Percentiles rank a stretch among this genome's conserved stretches.
phyloP scores from a whole-genome alignment of 2,113 vertebrate genomes.

The Mungos mungo region DNA sequence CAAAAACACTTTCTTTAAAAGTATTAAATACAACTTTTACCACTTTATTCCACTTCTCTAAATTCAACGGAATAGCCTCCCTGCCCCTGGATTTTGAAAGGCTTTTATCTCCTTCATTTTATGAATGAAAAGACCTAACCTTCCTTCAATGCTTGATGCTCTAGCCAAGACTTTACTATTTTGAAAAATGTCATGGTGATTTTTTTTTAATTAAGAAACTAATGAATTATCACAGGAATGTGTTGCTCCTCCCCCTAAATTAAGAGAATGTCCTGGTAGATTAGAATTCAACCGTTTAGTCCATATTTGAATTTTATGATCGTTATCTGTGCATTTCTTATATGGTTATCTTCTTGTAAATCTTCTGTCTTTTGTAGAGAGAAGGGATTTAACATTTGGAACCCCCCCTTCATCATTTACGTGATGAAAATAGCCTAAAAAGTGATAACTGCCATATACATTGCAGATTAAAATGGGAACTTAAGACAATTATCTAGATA shows the following conservation, averaged over 20 bases:
- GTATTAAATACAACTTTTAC: slow-evolving; percentile 36
- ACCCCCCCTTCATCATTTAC: neutral
- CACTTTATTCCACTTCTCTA: slow-evolving; percentile 29
- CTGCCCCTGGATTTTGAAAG: slow-evolving; percentile 33
- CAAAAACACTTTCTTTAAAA: slow-evolving; percentile 57
- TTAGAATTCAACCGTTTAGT: slow-evolving; percentile 47
- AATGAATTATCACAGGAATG: slow-evolving; percentile 37
- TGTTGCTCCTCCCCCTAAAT: slow-evolving; percentile 35
- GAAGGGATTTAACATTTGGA: slow-evolving; percentile 30
- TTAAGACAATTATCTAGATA: slow-evolving; percentile 38
- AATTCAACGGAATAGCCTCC: slow-evolving; percentile 21
- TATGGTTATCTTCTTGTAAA: slow-evolving; percentile 50
- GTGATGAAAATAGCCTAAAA: slow-evolving; percentile 48
- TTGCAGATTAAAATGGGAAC: slow-evolving; percentile 57
- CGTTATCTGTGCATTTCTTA: slow-evolving; percentile 48
- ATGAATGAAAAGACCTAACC: slow-evolving; percentile 64
- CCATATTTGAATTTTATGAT: slow-evolving; percentile 61
- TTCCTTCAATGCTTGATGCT: slow-evolving; percentile 51
- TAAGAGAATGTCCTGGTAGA: slow-evolving; percentile 30
- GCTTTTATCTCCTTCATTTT: slow-evolving; percentile 58
- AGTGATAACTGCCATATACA: slow-evolving; percentile 65
- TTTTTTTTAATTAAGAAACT: slow-evolving; percentile 48
- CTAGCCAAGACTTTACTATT: slow-evolving; percentile 64
- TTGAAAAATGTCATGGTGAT: slow-evolving; percentile 54
- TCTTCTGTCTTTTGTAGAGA: slow-evolving; percentile 69